Evolutionary conservation across 2,888 invertebrate genomes (phyloP).

Genomic region (Melolontha melolontha): DNA sequence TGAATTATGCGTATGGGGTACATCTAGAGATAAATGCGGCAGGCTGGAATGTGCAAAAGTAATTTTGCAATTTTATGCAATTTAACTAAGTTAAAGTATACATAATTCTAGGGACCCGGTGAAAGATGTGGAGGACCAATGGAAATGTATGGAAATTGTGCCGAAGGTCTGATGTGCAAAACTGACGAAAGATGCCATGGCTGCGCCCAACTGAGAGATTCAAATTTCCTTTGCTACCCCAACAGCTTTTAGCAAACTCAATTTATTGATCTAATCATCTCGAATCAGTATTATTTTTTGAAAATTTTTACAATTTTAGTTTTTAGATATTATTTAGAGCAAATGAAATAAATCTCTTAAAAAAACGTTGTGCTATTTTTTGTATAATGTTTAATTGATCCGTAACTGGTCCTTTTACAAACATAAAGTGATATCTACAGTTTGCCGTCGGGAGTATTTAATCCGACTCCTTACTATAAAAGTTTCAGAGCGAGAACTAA

Average conservation of each 20-base stretch:
- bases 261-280: neutral
- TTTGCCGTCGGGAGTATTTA: too few species aligned
- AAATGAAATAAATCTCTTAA: slow-evolving; percentile 28
- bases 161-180: slow-evolving; percentile 61
- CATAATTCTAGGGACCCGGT: slow-evolving; percentile 59
- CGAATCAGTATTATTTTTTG: slow-evolving; percentile 37
- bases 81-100: neutral
- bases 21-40: slow-evolving; percentile 58
- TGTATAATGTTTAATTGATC: neutral
- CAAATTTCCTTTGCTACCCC: slow-evolving; percentile 30
- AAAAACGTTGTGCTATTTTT: neutral
- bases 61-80: too few species aligned
- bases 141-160: slow-evolving; percentile 59
- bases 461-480: too few species aligned
- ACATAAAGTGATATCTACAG: too few species aligned
- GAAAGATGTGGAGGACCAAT: slow-evolving; percentile 60
- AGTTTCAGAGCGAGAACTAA: too few species aligned
- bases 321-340: slow-evolving; percentile 17
- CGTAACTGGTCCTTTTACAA: too few species aligned
- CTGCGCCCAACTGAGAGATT: slow-evolving; percentile 54
- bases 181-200: slow-evolving; percentile 62
- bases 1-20: slow-evolving; percentile 60
- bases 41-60: slow-evolving; percentile 63
- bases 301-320: slow-evolving; percentile 33
- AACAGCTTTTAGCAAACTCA: slow-evolving; percentile 16